Conservation (phyloP, 2,113 vertebrate genomes). For the Mirounga angustirostris region DNA sequence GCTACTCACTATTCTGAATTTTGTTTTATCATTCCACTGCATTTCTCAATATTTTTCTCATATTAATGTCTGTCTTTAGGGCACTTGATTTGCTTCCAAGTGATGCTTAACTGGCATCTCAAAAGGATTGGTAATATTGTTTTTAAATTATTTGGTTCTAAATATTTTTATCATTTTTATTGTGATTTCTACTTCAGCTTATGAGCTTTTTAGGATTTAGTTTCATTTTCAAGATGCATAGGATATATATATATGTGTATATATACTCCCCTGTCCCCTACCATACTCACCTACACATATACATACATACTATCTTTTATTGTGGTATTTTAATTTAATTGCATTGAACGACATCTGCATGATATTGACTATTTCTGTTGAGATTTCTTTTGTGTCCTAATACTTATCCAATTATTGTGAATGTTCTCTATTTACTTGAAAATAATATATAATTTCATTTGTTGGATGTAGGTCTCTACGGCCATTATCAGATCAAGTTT, state of each 20-base stretch:
- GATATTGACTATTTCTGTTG: background rate
- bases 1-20: background rate
- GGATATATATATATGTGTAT: background rate
- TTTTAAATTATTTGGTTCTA: background rate
- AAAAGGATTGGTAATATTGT: background rate
- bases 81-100: background rate
- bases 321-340: constrained; percentile 10
- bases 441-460: constrained; percentile 12
- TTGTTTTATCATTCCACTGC: background rate
- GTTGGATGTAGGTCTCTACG: background rate
- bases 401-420: background rate
- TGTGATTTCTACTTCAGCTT: background rate
- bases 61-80: background rate
- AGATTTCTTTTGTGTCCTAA: background rate
- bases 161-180: constrained; percentile 14
- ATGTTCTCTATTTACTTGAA: background rate
- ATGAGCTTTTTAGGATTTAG: background rate
- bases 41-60: background rate
- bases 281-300: background rate
- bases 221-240: background rate
- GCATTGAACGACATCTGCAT: background rate
- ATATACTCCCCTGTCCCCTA: too few species aligned
- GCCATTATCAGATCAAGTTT: background rate
- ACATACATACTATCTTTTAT: background rate
- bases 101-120: background rate